phyloP scores from a whole-genome alignment of 2,113 vertebrate species.

The Platichthys stellatus region DNA sequence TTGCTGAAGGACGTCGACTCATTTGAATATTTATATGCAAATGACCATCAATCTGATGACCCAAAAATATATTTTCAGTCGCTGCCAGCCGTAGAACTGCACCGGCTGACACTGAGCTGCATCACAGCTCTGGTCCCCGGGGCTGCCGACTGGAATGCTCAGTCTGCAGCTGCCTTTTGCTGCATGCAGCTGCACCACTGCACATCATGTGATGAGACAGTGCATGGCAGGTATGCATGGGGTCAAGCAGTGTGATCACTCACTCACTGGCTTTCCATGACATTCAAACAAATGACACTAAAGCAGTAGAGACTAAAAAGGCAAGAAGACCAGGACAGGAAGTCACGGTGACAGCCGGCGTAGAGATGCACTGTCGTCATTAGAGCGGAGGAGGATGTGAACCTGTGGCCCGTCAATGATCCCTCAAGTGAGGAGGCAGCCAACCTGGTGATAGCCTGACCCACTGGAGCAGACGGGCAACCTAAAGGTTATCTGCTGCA shows the following conservation, averaged over 20 bases:
- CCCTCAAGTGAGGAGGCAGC: conserved; percentile 7
- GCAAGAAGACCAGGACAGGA: background rate
- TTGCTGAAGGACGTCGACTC: conserved; percentile 24
- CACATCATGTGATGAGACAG: conserved; percentile 28
- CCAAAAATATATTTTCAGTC: conserved; percentile 52
- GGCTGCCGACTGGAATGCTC: conserved; percentile 52
- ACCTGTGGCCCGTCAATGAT: conserved; percentile 61
- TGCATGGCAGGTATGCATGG: conserved; percentile 46
- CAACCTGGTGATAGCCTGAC: conserved; percentile 24
- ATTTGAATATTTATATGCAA: conserved; percentile 45
- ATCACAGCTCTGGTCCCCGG: conserved; percentile 21
- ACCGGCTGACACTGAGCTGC: conserved; percentile 34
- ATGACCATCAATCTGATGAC: conserved; percentile 55
- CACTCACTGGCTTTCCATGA: background rate
- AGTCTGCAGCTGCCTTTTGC: conserved; percentile 46
- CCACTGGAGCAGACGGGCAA: conserved; percentile 10
- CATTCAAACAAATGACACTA: background rate
- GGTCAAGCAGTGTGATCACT: conserved; percentile 40
- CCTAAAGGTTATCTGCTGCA: conserved; percentile 67
- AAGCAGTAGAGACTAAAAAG: background rate
- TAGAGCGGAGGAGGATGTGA: conserved; percentile 25
- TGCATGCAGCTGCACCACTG: conserved; percentile 48
- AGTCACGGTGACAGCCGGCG: background rate
- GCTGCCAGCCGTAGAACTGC: conserved; percentile 48
- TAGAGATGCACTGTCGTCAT: conserved; percentile 46